These are phyloP conservation scores for Dendropsophus ebraccatus DNA, from an alignment of 2,113 vertebrate genomes.

Conservation along the genomic window DNA sequence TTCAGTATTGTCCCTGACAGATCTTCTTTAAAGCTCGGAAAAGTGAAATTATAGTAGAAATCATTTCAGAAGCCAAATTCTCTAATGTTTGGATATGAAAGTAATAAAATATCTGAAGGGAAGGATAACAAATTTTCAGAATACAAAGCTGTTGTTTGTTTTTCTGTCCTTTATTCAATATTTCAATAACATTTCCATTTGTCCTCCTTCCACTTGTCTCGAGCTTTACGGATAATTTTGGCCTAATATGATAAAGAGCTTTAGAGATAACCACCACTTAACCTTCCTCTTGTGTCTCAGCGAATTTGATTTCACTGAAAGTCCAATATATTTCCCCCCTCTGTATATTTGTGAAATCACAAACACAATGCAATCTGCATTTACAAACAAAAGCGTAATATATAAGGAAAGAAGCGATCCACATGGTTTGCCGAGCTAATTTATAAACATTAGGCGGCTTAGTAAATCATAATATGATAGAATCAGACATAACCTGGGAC, in stretches of 20 bases:
- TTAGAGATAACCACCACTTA: constrained; percentile 37
- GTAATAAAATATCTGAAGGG: background rate
- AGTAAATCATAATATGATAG: constrained; percentile 52
- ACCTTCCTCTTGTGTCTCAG: background rate
- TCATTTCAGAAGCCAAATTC: background rate
- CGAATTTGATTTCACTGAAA: constrained; percentile 3
- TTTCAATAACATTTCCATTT: background rate
- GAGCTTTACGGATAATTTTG: constrained; percentile 1
- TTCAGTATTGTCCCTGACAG: background rate
- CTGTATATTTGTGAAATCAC: constrained; percentile 2
- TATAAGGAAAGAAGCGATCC: constrained; percentile 18
- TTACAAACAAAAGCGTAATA: background rate
- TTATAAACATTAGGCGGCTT: constrained; percentile 31
- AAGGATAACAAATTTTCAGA: background rate
- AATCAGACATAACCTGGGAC: constrained; percentile 46
- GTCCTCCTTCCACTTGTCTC: background rate
- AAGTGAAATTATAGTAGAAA: background rate
- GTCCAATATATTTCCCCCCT: background rate
- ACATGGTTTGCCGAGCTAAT: constrained; percentile 36
- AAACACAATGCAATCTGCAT: constrained; percentile 14
- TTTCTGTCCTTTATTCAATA: constrained; percentile 7
- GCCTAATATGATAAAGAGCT: constrained; percentile 30
- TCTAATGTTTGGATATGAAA: background rate
- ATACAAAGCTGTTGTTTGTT: background rate
- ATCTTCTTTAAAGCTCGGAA: background rate